These are phyloP conservation scores for Zeus faber DNA, from an alignment of 2,113 vertebrate species.

Conservation along the genomic window DNA sequence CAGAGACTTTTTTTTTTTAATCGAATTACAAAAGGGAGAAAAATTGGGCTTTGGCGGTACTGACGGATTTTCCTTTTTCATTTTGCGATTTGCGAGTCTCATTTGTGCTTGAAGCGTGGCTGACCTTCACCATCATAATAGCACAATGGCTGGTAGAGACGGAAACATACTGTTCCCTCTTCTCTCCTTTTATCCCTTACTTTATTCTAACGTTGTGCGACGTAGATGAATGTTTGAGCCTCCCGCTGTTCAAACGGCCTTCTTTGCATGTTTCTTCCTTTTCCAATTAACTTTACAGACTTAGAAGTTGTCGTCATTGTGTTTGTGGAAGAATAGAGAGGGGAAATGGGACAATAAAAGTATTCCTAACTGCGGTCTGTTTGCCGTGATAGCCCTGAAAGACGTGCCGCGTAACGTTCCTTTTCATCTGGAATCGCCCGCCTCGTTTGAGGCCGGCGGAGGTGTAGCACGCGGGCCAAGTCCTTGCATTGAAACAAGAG, in stretches of 20 bases:
- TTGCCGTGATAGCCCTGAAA: too few relatives aligned
- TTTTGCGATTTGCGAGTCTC: too few relatives aligned
- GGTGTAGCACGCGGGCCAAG: background rate
- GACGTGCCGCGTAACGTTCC: too few relatives aligned
- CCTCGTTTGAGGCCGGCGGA: too few relatives aligned
- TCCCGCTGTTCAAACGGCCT: slow-evolving; percentile 10
- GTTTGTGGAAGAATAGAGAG: background rate
- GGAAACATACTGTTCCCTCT: slow-evolving; percentile 23
- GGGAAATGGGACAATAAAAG: too few relatives aligned
- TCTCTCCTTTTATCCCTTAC: slow-evolving; percentile 31
- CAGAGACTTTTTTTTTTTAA: too few relatives aligned
- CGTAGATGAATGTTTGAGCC: slow-evolving; percentile 32
- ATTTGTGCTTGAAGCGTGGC: too few relatives aligned
- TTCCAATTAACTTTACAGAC: slow-evolving; percentile 38
- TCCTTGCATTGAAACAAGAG: slow-evolving; percentile 24
- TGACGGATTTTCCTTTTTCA: too few relatives aligned
- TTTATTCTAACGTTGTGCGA: slow-evolving; percentile 12
- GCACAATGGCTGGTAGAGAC: slow-evolving; percentile 18
- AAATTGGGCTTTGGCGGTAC: too few relatives aligned
- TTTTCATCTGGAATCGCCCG: too few relatives aligned
- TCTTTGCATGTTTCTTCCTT: slow-evolving; percentile 19
- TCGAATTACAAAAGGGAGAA: too few relatives aligned
- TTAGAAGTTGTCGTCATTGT: slow-evolving; percentile 24
- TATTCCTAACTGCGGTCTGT: too few relatives aligned
- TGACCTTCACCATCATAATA: slow-evolving; percentile 1